Evolutionary conservation across 2,888 invertebrate species (phyloP).

Genomic region (Apodemia zela): DNA sequence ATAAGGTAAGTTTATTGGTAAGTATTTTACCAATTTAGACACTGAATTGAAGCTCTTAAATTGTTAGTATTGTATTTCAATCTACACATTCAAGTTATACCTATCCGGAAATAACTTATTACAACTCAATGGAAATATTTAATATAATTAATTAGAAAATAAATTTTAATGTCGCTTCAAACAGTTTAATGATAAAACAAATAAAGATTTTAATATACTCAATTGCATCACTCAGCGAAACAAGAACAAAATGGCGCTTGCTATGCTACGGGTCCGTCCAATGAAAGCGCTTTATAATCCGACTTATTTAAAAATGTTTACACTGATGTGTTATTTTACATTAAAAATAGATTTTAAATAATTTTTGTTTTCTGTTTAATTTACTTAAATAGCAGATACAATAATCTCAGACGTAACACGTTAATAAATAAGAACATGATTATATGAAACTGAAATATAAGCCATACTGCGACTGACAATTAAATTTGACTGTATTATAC

Average conservation of each 20-base stretch:
- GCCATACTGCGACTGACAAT: neutral
- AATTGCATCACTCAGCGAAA: conserved; percentile 70
- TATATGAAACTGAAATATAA: neutral
- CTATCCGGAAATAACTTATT: neutral
- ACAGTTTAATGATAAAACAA: conserved; percentile 22
- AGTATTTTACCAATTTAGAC: neutral
- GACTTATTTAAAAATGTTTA: conserved; percentile 40
- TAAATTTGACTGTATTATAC: conserved; percentile 22
- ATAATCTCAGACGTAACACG: neutral
- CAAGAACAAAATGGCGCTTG: conserved; percentile 74
- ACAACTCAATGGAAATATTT: neutral
- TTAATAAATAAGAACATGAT: neutral
- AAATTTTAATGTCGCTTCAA: neutral
- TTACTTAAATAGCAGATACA: neutral
- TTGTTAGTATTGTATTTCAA: conserved; percentile 1
- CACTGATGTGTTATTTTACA: neutral
- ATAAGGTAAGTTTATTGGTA: neutral
- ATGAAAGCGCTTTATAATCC: conserved; percentile 72
- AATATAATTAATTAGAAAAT: neutral
- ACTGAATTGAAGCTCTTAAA: neutral
- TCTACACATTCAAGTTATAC: neutral
- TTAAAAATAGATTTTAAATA: neutral
- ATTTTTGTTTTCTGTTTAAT: neutral
- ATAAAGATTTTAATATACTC: conserved; percentile 40
- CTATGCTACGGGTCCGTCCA: conserved; percentile 38